phyloP scores from a whole-genome alignment of 2,797 vertebrate genomes.

The Anisognathus igniventris region DNA sequence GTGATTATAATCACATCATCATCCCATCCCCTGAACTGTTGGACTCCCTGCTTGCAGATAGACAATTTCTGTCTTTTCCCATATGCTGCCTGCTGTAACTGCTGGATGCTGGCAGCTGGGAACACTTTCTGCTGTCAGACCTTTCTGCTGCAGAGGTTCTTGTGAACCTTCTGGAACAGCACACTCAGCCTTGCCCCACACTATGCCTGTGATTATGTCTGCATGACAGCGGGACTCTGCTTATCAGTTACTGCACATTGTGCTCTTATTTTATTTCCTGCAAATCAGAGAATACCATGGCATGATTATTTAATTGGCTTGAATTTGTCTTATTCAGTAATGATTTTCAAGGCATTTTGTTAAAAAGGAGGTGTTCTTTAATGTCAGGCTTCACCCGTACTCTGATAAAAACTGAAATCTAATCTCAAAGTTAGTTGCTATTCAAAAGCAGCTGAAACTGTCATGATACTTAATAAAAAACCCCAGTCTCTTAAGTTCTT shows the following conservation, averaged over 20 bases:
- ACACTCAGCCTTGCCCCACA: background rate
- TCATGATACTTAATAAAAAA: background rate
- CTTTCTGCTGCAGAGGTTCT: background rate
- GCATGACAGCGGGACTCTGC: background rate
- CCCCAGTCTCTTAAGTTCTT: background rate
- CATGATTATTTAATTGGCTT: background rate
- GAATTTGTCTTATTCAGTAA: background rate
- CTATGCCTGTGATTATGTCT: background rate
- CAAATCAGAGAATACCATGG: background rate
- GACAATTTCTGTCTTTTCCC: background rate
- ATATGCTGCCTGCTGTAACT: background rate
- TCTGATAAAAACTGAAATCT: background rate
- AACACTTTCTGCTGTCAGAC: background rate
- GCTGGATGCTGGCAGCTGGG: background rate
- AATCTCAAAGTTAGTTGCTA: background rate
- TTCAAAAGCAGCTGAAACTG: background rate
- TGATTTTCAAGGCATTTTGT: background rate
- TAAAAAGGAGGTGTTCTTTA: background rate
- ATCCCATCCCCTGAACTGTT: background rate
- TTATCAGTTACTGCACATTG: background rate
- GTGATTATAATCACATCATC: background rate
- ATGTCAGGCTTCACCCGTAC: background rate
- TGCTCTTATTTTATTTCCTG: background rate
- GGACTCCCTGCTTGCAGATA: background rate
- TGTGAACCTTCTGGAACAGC: background rate